Base-by-base conservation (phyloP, 2,888 invertebrate genomes). In the Lathronympha strigana region DNA sequence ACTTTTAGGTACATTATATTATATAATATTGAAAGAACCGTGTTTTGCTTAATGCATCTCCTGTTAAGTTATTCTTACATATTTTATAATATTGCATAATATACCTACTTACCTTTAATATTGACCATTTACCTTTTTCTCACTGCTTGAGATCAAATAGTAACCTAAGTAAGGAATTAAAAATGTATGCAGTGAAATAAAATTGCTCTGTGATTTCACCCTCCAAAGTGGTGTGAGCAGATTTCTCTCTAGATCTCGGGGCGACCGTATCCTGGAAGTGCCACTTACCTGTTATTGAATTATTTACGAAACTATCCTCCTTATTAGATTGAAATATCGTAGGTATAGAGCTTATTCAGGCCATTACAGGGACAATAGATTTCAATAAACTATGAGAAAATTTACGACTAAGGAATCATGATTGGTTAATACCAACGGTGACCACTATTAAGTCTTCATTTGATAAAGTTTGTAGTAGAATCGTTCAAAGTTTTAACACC, bases 221-320 rank as follows among this genome's bases (percentile, higher is more conserved):
- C 77, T 68, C 70, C 64, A 67, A 77, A 81, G 78, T 77, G 77
- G 76, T 72, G 77, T 70, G 81, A 76, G 78, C 75, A 71, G 79
- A 82, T 80, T 83, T 78, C 79, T 77, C 76, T 72, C 76, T 70
- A 63, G 68, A 73, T 82, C 87, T 85, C 86, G 11, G 68, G 80
- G 81, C 85, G 88, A 76, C 83, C 87, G 82, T 90, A 88, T 89
- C 83, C 79, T 77, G 81, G 74, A 81, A 88, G 82, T 85, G 82
- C 87, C 90, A 88, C 90, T 91, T 91, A 90, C 88, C 86, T 84
- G 89, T 88, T 88, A 80, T 81, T 90, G 88, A 90, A 92, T 90
- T 87, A 90, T 92, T 90, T 88, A 92, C 88, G 78, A 83, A 82
- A 89, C 87, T 90, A 88, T 87, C 86, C 81, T 73, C 82, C 83